Conservation (phyloP, 2,797 vertebrate species). For the Mormyrops boulengeri region DNA sequence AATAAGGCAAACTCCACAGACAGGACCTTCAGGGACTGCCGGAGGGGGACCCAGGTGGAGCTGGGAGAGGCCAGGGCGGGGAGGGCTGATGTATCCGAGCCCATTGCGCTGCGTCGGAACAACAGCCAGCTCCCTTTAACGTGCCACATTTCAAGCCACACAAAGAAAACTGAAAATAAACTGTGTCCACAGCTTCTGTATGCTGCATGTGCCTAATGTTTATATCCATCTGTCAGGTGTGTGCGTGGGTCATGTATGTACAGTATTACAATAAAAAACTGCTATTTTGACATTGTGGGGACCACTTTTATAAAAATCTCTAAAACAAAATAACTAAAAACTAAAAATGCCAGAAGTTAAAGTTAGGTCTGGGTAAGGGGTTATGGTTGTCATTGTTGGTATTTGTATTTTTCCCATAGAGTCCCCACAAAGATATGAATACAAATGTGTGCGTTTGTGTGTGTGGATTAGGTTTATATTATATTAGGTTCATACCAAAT, state of each 20-base stretch:
- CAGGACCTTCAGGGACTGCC: constrained; percentile 83
- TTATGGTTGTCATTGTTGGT: not conserved
- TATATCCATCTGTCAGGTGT: not conserved
- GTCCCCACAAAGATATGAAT: not conserved
- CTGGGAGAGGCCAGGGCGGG: constrained; percentile 76
- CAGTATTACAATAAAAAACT: not conserved
- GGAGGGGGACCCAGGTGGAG: constrained; percentile 78
- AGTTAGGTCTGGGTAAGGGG: not conserved
- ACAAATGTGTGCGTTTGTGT: not conserved
- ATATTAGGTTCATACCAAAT: too few species aligned
- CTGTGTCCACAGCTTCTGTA: not conserved
- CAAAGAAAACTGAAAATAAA: not conserved
- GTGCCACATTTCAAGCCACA: not conserved
- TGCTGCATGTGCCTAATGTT: not conserved
- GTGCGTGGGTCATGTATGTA: not conserved
- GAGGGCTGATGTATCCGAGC: constrained; percentile 78
- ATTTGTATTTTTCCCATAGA: not conserved
- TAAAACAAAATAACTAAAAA: not conserved
- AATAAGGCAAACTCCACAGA: constrained; percentile 87
- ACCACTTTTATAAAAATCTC: not conserved
- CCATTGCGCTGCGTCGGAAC: constrained; percentile 65
- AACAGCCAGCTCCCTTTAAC: not conserved
- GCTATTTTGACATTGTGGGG: not conserved
- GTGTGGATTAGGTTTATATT: too few species aligned
- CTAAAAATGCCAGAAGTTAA: not conserved